Evolutionary conservation across 1,140 invertebrate genomes (phyloP).

Genomic region (Drosophila setifemur): DNA sequence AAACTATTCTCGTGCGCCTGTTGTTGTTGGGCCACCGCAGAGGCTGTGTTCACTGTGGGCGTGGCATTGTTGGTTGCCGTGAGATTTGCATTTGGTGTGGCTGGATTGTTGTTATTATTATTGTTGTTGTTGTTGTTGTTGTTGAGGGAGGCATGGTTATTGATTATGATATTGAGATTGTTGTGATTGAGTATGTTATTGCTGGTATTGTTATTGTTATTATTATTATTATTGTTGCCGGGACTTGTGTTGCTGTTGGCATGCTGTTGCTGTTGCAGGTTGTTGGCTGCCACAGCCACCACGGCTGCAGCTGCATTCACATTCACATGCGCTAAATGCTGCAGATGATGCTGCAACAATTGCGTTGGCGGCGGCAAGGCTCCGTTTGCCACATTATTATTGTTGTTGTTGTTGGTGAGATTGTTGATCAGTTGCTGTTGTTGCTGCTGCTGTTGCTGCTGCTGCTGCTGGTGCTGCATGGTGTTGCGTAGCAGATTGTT

Average conservation of each 20-base stretch:
- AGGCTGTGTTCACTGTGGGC: slow-evolving; percentile 58
- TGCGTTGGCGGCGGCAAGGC: slow-evolving; percentile 72
- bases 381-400: slow-evolving; percentile 56
- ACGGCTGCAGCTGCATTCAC: slow-evolving; percentile 72
- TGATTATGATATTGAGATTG: slow-evolving; percentile 70
- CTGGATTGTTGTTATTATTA: slow-evolving; percentile 71
- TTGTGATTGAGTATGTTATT: slow-evolving; percentile 69
- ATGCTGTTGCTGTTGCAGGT: slow-evolving; percentile 58
- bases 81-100: slow-evolving; percentile 78
- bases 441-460: slow-evolving; percentile 39
- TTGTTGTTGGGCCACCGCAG: slow-evolving; percentile 54
- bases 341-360: slow-evolving; percentile 80
- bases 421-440: slow-evolving; percentile 43
- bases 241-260: slow-evolving; percentile 40
- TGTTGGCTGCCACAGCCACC: slow-evolving; percentile 69
- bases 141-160: slow-evolving; percentile 59
- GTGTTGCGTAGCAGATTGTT: slow-evolving; percentile 47
- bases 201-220: slow-evolving; percentile 49
- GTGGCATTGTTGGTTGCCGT: slow-evolving; percentile 41
- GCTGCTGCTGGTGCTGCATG: slow-evolving; percentile 54
- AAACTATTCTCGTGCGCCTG: slow-evolving; percentile 72
- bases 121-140: slow-evolving; percentile 43
- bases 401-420: slow-evolving; percentile 37
- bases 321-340: slow-evolving; percentile 81
- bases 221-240: slow-evolving; percentile 29